Percentiles rank a stretch among this genome's conserved stretches.
Conservation (phyloP, 2,888 invertebrate genomes). For the Thecophora atra region DNA sequence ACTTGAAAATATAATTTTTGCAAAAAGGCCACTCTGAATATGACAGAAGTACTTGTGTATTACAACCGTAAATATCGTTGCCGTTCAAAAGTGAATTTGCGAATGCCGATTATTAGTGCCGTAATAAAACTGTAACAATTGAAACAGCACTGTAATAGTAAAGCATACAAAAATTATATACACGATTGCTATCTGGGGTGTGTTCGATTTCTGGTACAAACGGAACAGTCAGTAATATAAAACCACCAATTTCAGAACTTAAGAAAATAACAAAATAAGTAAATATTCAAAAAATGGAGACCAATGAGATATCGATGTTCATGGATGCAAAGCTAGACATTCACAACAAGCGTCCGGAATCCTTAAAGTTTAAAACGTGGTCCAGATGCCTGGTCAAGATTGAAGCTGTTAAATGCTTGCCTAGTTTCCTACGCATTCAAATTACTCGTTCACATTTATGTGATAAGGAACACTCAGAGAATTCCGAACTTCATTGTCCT, state of each 20-base stretch:
- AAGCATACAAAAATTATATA: no score
- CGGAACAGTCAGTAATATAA: neutral
- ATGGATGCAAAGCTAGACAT: conserved; percentile 65
- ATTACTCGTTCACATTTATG: conserved; percentile 50
- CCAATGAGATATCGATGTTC: conserved; percentile 63
- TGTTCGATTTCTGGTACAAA: no score
- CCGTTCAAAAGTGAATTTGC: no score
- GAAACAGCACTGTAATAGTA: neutral
- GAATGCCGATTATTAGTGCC: no score
- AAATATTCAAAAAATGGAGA: conserved; percentile 55
- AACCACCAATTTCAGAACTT: conserved; percentile 13
- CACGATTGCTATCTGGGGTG: no score
- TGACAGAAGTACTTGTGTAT: no score
- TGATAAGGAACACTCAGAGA: neutral
- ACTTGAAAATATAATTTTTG: no score
- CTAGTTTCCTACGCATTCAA: conserved; percentile 63
- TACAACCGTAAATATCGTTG: no score
- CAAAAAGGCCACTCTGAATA: no score
- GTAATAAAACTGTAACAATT: no score
- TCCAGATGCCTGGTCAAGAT: conserved; percentile 64
- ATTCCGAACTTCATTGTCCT: neutral
- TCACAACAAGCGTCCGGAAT: conserved; percentile 61
- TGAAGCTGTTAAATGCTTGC: conserved; percentile 66
- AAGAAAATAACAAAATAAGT: conserved; percentile 13
- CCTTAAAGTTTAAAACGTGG: conserved; percentile 61